Percentiles rank a stretch among this genome's conserved stretches.
These are phyloP conservation scores for Apaloderma vittatum DNA, from an alignment of 2,113 vertebrate species.

Conservation along the genomic window DNA sequence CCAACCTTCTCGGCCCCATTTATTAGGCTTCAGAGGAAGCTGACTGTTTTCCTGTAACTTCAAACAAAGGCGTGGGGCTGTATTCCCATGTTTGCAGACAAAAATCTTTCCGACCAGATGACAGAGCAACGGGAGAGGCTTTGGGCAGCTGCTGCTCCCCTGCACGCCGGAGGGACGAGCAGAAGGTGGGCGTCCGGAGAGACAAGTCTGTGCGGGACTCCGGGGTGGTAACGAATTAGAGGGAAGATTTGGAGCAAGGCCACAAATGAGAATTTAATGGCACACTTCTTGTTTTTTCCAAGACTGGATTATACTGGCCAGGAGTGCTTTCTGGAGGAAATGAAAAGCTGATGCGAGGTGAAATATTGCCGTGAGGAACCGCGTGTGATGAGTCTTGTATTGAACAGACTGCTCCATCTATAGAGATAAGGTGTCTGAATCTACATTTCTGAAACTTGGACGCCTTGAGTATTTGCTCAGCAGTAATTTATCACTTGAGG, in stretches of 20 bases:
- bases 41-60: neutral
- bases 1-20: too few species aligned
- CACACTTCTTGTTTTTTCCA: neutral
- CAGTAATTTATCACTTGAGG: neutral
- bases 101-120: neutral
- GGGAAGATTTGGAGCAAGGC: neutral
- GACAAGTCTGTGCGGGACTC: neutral
- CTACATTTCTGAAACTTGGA: neutral
- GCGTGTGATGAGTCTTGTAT: fast-evolving
- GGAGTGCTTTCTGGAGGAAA: neutral
- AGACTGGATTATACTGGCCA: neutral
- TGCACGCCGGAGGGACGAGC: neutral
- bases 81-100: neutral
- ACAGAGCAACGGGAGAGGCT: neutral
- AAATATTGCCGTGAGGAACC: neutral
- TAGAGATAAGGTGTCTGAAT: fast-evolving
- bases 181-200: neutral
- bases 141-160: constrained; percentile 4
- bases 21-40: neutral
- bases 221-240: neutral
- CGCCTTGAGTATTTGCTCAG: neutral
- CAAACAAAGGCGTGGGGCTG: neutral
- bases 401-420: neutral
- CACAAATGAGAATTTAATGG: neutral
- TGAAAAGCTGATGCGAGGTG: neutral